Evolutionary conservation across 2,113 vertebrate genomes (phyloP).

Genomic region (Phylloscopus trochilus): DNA sequence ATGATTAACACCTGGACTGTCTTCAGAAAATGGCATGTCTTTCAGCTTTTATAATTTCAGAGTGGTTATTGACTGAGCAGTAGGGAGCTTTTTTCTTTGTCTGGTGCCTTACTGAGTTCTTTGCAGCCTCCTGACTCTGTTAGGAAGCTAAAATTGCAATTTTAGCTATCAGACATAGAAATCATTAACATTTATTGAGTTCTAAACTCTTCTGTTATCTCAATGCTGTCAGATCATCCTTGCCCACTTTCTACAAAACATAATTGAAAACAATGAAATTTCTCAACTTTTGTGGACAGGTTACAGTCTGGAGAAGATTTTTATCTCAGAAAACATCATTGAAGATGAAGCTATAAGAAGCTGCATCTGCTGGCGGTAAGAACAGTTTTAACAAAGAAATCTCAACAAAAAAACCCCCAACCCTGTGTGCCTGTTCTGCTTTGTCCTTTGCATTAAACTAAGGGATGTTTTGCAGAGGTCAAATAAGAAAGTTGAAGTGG

Average conservation of each 20-base stretch:
- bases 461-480: neutral
- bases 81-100: neutral
- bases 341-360: neutral
- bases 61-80: neutral
- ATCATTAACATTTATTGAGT: slow-evolving; percentile 48
- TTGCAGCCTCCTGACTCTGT: neutral
- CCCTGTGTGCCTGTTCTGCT: neutral
- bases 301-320: slow-evolving; percentile 26
- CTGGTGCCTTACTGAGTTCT: neutral
- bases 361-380: neutral
- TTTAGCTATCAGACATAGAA: slow-evolving; percentile 24
- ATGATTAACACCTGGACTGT: neutral
- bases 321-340: neutral
- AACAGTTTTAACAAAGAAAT: neutral
- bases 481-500: neutral
- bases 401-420: neutral
- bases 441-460: neutral
- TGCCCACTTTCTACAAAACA: neutral
- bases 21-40: neutral
- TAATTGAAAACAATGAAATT: slow-evolving; percentile 46
- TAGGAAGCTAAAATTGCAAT: slow-evolving; percentile 23
- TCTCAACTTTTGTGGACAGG: neutral
- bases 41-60: neutral
- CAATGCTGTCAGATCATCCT: neutral
- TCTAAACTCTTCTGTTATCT: slow-evolving; percentile 25